Conservation (phyloP, 2,888 invertebrate genomes). For the Trichogramma dendrolimi region DNA sequence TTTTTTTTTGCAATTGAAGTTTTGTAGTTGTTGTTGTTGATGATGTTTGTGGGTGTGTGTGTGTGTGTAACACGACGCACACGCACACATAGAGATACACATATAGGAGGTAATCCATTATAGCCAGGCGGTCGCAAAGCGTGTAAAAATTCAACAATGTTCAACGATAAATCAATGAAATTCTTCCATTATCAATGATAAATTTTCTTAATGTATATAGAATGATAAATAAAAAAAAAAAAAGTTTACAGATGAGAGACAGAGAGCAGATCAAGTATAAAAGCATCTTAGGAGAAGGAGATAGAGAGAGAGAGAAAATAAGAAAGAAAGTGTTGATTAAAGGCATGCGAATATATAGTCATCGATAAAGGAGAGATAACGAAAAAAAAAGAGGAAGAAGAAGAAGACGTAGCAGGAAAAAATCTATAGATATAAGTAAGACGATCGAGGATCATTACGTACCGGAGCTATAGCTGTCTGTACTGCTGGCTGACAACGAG, state of each 20-base stretch:
- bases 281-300: constrained; percentile 3
- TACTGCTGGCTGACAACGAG: constrained; percentile 88
- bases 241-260: background rate
- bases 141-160: too few species aligned
- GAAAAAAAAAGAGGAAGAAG: background rate
- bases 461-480: constrained; percentile 93
- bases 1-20: too few species aligned
- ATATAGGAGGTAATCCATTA: too few species aligned
- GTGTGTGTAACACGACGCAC: too few species aligned
- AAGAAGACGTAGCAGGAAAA: background rate
- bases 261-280: constrained; percentile 6
- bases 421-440: background rate
- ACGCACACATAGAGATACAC: too few species aligned
- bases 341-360: constrained; percentile 1
- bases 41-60: too few species aligned
- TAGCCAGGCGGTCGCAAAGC: too few species aligned
- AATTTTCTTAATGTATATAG: too few species aligned
- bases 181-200: too few species aligned
- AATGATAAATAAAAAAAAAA: background rate
- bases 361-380: background rate
- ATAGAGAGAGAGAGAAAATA: constrained; percentile 1
- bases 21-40: too few species aligned
- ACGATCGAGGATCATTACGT: constrained; percentile 39
- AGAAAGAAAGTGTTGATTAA: constrained; percentile 7
- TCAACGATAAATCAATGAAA: too few species aligned